Evolutionary conservation across 2,888 invertebrate genomes (phyloP), one percentile per base, ranked within the genome.

Genomic region (Charanyca ferruginea): DNA sequence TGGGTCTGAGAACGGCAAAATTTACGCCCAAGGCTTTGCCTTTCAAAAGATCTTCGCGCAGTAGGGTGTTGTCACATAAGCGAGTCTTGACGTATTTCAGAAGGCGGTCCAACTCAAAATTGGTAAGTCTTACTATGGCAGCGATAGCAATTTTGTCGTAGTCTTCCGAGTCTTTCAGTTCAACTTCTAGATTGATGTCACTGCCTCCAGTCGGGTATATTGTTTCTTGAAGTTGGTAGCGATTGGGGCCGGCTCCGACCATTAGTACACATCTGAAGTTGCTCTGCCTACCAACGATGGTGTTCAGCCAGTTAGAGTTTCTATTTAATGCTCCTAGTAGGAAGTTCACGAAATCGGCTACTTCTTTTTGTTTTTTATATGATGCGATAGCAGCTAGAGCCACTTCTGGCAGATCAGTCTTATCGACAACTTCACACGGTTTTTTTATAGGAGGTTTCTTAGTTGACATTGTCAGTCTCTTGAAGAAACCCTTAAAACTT

Each of bases 91-190:
- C 87, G 68, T 90, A 94, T 60, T 85, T 91, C 35, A 93, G 42
- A 53, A 94, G 82, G n/a, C 87, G 85, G 11, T 91, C 91, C 38
- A 94, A 85, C 54, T 93, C 92, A 2, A 79, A 38, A 67, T 88
- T 94, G 11, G 65, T 84, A 4, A 94, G 83, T 73, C 89, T 91
- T 3, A 94, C 72, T 9, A 94, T 76, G 20, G 93, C 94, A 3
- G 93, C 93, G 13, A 95, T 87, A 3, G 94, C 94, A 11, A 95
- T 84, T 84, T 95, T 94, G 68, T 95, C 94, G 62, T 91, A 81
- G 65, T 95, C 95, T 72, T 94, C 94, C 0, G 92, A 93, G 9
- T 94, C 92, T 69, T 86, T 90, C 7, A 91, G 82, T 74, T 94
- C 94, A 1, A 94, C 90, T 86, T 94, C 92, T 1, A 95, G 83